Percentiles rank a stretch among this genome's conserved stretches.
Evolutionary conservation across 2,113 vertebrate genomes (phyloP).

Genomic region (Mesitornis unicolor): DNA sequence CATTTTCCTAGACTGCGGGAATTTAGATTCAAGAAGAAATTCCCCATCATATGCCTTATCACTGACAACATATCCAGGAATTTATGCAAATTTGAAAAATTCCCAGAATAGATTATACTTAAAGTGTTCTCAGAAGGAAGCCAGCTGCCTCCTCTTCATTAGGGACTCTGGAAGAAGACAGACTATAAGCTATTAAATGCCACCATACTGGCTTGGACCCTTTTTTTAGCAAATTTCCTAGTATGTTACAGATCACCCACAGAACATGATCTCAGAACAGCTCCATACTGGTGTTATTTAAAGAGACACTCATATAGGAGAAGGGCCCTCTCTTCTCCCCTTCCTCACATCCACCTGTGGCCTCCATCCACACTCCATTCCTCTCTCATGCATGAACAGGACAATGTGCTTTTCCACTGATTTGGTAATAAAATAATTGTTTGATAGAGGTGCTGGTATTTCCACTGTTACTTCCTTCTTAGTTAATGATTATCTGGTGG

Average conservation of each 20-base stretch:
- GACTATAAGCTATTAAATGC: slow-evolving; percentile 7
- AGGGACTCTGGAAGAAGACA: background rate
- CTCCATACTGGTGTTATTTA: background rate
- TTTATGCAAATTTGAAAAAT: background rate
- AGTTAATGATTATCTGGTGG: background rate
- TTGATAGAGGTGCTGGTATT: background rate
- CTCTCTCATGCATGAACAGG: background rate
- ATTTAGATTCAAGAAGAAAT: slow-evolving; percentile 6
- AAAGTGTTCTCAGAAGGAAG: background rate
- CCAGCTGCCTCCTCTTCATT: slow-evolving; percentile 12
- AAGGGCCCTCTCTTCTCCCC: background rate
- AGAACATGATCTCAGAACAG: background rate
- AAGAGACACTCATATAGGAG: background rate
- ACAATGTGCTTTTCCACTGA: background rate
- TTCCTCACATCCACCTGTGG: background rate
- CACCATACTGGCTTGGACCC: background rate
- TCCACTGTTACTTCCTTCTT: background rate
- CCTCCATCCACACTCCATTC: background rate
- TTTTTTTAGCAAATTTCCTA: background rate
- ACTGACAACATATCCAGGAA: background rate
- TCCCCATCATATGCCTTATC: background rate
- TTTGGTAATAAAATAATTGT: background rate
- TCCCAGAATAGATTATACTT: background rate
- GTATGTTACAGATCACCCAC: slow-evolving; percentile 1
- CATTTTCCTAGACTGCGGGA: background rate